Evolutionary conservation across 2,797 vertebrate species (phyloP).

Genomic region (Neostethus bicornis): DNA sequence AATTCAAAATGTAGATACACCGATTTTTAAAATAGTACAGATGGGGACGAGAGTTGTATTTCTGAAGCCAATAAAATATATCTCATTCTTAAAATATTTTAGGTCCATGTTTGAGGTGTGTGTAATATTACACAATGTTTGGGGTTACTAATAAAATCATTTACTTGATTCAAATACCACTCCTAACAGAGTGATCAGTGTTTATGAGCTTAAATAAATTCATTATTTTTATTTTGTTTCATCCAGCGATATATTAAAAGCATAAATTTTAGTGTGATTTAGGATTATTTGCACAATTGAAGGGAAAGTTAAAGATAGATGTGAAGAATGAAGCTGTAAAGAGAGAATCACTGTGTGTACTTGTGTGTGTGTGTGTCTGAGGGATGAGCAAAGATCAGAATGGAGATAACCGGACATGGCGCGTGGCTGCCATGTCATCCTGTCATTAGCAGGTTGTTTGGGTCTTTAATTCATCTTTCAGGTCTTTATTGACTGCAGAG

Average conservation of each 20-base stretch:
- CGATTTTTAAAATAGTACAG: too few relatives aligned
- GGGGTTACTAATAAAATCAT: neutral
- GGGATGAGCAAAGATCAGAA: constrained; percentile 56
- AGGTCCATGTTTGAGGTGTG: too few relatives aligned
- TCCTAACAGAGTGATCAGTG: constrained; percentile 1
- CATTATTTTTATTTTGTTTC: constrained; percentile 3
- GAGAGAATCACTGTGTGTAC: constrained; percentile 22
- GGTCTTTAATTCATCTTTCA: constrained; percentile 78
- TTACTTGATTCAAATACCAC: constrained; percentile 9
- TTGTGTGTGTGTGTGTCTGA: constrained; percentile 25
- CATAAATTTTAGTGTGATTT: constrained; percentile 5
- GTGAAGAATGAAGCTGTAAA: constrained; percentile 27
- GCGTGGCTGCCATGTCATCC: constrained; percentile 71
- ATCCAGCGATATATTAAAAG: constrained; percentile 7
- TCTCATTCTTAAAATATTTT: too few relatives aligned
- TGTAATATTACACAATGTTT: too few relatives aligned
- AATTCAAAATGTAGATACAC: constrained; percentile 38
- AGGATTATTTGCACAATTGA: constrained; percentile 19
- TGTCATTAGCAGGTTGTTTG: constrained; percentile 78
- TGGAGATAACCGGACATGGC: constrained; percentile 57
- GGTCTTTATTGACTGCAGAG: constrained; percentile 78
- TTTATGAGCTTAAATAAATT: constrained; percentile 9
- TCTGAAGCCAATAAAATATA: neutral
- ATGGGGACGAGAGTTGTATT: neutral
- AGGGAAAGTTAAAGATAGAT: constrained; percentile 35